Evolutionary conservation across 2,888 invertebrate genomes (phyloP).

Genomic region (Coecobrya sp.): DNA sequence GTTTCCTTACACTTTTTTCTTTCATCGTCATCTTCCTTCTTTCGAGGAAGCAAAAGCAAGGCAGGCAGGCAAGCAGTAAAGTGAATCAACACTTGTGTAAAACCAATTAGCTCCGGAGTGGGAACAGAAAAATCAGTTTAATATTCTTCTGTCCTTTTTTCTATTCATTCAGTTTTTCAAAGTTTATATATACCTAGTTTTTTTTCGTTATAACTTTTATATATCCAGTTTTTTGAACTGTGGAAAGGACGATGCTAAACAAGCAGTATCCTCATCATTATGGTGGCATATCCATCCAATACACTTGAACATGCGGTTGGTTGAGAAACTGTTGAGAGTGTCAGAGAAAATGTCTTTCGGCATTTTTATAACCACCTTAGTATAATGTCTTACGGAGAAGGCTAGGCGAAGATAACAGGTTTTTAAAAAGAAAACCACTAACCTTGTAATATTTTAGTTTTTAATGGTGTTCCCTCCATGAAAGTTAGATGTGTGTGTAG

Average conservation of each 20-base stretch:
- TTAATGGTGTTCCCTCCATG: conserved; percentile 4
- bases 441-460: conserved; percentile 12
- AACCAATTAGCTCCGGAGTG: conserved; percentile 65
- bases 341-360: conserved; percentile 24
- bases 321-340: conserved; percentile 16
- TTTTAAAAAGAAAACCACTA: not conserved
- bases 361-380: conserved; percentile 33
- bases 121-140: conserved; percentile 55
- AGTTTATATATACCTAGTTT: not conserved
- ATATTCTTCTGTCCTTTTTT: conserved; percentile 27
- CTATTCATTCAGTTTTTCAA: not conserved
- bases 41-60: not conserved
- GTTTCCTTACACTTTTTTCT: not conserved
- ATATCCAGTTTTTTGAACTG: not conserved
- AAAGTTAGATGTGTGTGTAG: not conserved
- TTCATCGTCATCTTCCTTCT: conserved; percentile 37
- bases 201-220: not conserved
- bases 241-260: not conserved
- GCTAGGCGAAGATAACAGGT: not conserved
- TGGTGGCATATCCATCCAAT: not conserved
- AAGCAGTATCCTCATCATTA: not conserved
- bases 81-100: conserved; percentile 69
- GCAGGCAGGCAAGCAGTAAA: conserved; percentile 2
- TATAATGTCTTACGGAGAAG: not conserved
- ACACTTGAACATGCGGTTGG: not conserved